phyloP scores from a whole-genome alignment of 2,797 vertebrate species.

The Hoplostethus atlanticus region DNA sequence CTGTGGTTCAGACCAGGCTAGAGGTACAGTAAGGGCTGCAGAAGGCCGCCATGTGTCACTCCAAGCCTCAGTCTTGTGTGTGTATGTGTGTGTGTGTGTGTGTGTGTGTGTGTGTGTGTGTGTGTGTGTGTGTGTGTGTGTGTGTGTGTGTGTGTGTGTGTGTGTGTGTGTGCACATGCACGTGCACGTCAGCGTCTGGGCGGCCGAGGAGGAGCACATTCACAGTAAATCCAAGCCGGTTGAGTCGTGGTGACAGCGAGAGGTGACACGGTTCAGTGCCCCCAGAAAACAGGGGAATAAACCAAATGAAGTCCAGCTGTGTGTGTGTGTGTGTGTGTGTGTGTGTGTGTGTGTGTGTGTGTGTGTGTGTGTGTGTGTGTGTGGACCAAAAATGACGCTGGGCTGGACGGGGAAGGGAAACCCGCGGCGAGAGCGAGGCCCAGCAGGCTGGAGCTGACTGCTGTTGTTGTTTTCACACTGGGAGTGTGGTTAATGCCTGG shows the following conservation, averaged over 20 bases:
- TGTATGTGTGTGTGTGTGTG: conserved; percentile 8
- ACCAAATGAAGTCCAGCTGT: conserved; percentile 68
- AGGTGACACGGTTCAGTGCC: conserved; percentile 62
- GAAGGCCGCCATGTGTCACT: not conserved
- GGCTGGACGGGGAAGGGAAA: conserved; percentile 51
- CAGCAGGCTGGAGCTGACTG: conserved; percentile 40
- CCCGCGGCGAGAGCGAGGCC: conserved; percentile 32
- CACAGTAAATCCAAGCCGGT: conserved; percentile 55
- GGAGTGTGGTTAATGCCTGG: conserved; percentile 48
- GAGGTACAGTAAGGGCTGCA: not conserved
- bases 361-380: conserved; percentile 1
- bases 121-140: conserved; percentile 4
- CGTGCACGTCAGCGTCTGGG: conserved; percentile 7
- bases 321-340: conserved; percentile 39
- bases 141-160: conserved; percentile 14
- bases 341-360: conserved; percentile 25
- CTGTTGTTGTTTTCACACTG: conserved; percentile 64
- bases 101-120: conserved; percentile 18
- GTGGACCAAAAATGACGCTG: conserved; percentile 37
- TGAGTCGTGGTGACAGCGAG: conserved; percentile 51
- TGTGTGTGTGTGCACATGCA: conserved; percentile 7
- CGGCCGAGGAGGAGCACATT: conserved; percentile 16
- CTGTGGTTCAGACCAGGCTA: not conserved
- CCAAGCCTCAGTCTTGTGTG: not conserved
- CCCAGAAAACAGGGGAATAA: conserved; percentile 58